Evolutionary conservation across 2,113 vertebrate species (phyloP), one percentile per base, ranked within the genome.

Genomic region (Benthochromis sp.): DNA sequence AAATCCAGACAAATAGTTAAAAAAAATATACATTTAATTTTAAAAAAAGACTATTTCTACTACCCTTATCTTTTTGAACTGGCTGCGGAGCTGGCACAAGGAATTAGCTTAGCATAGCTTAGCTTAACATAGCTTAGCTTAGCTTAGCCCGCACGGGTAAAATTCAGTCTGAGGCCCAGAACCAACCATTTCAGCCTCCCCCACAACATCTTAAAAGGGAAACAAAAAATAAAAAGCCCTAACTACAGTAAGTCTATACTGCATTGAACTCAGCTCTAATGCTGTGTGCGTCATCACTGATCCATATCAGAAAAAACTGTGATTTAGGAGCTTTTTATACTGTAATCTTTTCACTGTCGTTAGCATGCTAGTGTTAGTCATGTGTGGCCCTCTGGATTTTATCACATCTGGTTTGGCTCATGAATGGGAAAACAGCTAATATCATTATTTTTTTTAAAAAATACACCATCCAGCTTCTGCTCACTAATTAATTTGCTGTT

Each of bases 401-500:
- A 17, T 36, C 31, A n/a, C 6, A 43, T 38, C 13, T 43, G 13
- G 38, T 43, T 45, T 40, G 8, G 21, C 66, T 73, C 13, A 45
- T 45, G 66, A 27, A 16, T 43, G 38, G 2, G 3, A 24, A 71
- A 43, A 71, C 66, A 24, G 38, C 66, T 27, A 73, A 73, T 73
- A 43, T 27, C 38, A 43, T 45, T 73, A 24, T 45, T 45, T 71
- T 31, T 29, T 0, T 0, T 7, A 4, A 13, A 57, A 16, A 43
- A 45, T 71, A 27, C 38, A 71, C 66, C 12, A 43, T 43, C 66
- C 38, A 71, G 38, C 5, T 43, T 43, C 36, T 71, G 66, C 66
- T 45, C 21, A 43, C n/a, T 71, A 43, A 45, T 71, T 43, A 43
- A 16, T 71, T 66, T 38, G 31, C 17, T 66, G 66, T 69, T 69